Conservation (phyloP, 2,888 invertebrate species). For the Ornithoptera alexandrae region DNA sequence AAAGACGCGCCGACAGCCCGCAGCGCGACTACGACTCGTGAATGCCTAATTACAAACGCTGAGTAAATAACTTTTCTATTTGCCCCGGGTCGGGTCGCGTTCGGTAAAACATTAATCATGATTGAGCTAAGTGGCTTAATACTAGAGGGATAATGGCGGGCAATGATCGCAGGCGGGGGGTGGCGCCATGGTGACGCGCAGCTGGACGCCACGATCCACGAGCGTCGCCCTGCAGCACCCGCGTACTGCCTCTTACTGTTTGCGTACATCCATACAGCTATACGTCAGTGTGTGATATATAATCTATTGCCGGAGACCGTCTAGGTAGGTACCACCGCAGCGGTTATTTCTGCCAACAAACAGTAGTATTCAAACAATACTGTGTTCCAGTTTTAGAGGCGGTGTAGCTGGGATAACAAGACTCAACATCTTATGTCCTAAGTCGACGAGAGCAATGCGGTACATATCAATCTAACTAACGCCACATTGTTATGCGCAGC, state of each 20-base stretch:
- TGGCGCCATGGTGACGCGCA: constrained; percentile 68
- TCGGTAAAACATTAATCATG: constrained; percentile 80
- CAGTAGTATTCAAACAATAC: too few relatives aligned
- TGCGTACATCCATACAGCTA: constrained; percentile 14
- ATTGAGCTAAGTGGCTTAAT: constrained; percentile 81
- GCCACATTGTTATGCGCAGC: too few relatives aligned
- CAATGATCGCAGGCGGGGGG: constrained; percentile 76
- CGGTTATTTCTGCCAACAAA: too few relatives aligned
- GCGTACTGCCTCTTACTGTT: constrained; percentile 31
- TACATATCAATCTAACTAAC: too few relatives aligned
- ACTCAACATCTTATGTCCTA: too few relatives aligned
- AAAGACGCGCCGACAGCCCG: constrained; percentile 65
- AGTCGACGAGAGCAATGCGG: too few relatives aligned
- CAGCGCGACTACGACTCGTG: constrained; percentile 69
- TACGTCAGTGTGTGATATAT: background rate
- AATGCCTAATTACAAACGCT: constrained; percentile 76
- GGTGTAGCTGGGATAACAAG: too few relatives aligned
- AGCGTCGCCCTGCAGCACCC: constrained; percentile 38
- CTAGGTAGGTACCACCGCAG: too few relatives aligned
- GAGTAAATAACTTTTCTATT: constrained; percentile 80
- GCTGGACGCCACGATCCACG: constrained; percentile 52
- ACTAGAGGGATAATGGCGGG: constrained; percentile 76
- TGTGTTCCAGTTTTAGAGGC: too few relatives aligned
- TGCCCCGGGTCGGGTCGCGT: constrained; percentile 70
- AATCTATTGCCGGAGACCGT: too few relatives aligned